A percentile compares a stretch with the other conserved stretches of the same genome.
Conservation (phyloP, 2,888 invertebrate species). For the Acleris holmiana region DNA sequence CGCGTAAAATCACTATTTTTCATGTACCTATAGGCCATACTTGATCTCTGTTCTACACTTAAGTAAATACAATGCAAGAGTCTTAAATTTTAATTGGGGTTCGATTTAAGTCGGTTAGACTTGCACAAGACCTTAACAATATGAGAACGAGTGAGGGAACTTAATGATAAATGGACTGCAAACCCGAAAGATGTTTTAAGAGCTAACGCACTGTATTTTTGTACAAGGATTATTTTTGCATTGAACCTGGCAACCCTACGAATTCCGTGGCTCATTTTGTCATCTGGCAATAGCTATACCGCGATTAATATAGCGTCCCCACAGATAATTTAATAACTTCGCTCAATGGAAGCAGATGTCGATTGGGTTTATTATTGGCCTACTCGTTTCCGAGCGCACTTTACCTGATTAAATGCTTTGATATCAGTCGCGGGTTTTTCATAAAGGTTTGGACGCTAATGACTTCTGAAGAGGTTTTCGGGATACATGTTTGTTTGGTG, state of each 20-base stretch:
- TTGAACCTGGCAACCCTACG: slow-evolving; percentile 15
- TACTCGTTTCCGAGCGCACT: slow-evolving; percentile 38
- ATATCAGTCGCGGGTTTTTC: slow-evolving; percentile 38
- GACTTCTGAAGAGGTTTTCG: slow-evolving; percentile 28
- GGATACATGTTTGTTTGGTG: slow-evolving; percentile 4
- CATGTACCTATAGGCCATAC: no score
- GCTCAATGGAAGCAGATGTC: slow-evolving; percentile 38
- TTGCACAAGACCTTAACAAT: no score
- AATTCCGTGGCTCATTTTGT: slow-evolving; percentile 43
- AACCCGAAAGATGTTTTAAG: no score
- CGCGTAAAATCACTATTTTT: no score
- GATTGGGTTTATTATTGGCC: slow-evolving; percentile 37
- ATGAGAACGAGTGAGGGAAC: no score
- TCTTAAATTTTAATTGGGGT: no score
- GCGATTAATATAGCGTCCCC: slow-evolving; percentile 48
- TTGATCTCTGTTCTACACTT: neutral
- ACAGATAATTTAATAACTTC: slow-evolving; percentile 47
- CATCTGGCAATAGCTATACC: slow-evolving; percentile 41
- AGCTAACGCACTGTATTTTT: no score
- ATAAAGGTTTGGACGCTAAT: slow-evolving; percentile 28
- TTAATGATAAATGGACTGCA: no score
- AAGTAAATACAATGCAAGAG: no score
- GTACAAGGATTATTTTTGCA: neutral
- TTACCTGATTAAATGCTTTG: slow-evolving; percentile 41
- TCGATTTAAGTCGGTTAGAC: no score